phyloP scores from a whole-genome alignment of 2,113 vertebrate species.

The Mus pahari region DNA sequence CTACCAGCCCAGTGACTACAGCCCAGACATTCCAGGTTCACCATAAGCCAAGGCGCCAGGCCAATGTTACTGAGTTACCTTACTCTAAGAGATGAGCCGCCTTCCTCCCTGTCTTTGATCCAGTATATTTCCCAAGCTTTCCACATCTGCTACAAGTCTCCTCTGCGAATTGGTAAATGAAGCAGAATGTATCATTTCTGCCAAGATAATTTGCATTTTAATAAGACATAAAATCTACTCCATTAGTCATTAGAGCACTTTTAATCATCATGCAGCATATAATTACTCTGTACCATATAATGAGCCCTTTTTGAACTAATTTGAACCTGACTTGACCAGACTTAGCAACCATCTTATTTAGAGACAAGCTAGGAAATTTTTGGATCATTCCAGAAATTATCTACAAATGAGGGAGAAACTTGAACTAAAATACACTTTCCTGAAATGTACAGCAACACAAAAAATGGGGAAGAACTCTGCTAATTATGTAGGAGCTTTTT shows the following conservation, averaged over 20 bases:
- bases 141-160: background rate
- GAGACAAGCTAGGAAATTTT: background rate
- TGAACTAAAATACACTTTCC: constrained; percentile 25
- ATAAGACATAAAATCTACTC: constrained; percentile 58
- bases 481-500: background rate
- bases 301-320: constrained; percentile 36
- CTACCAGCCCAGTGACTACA: background rate
- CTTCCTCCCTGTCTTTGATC: background rate
- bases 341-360: background rate
- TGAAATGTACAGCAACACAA: background rate
- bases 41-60: background rate
- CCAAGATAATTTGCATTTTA: constrained; percentile 62
- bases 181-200: constrained; percentile 29
- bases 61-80: background rate
- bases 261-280: constrained; percentile 40
- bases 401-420: background rate
- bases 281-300: constrained; percentile 24
- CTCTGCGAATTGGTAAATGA: constrained; percentile 39
- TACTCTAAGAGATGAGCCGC: background rate
- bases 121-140: constrained; percentile 31
- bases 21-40: background rate
- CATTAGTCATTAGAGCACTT: constrained; percentile 35
- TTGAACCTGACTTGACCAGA: constrained; percentile 13
- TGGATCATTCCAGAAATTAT: background rate
- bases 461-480: background rate